A percentile compares a stretch with the other conserved stretches of the same genome.
Evolutionary conservation across 2,888 invertebrate genomes (phyloP).

Genomic region (Himalopsyche kuldschensis): DNA sequence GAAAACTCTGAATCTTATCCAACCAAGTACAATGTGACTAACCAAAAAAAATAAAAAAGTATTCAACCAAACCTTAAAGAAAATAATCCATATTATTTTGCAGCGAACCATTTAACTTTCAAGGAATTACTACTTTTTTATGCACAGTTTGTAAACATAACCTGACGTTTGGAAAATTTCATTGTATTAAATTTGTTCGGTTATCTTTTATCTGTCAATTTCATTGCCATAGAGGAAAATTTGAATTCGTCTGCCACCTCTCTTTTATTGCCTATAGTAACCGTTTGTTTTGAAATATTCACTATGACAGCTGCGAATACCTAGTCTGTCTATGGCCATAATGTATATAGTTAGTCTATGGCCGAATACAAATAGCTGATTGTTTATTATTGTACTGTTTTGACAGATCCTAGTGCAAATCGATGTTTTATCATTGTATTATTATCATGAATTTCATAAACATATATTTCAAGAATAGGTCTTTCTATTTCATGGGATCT

Average conservation of each 20-base stretch:
- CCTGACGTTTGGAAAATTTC: neutral
- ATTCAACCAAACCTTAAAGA: neutral
- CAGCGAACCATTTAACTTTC: neutral
- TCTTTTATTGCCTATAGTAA: neutral
- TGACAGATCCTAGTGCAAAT: too few species aligned
- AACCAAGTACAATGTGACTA: neutral
- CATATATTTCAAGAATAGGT: too few species aligned
- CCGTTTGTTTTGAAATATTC: too few species aligned
- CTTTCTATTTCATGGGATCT: too few species aligned
- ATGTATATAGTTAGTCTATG: too few species aligned
- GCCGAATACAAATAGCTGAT: too few species aligned
- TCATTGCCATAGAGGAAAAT: neutral
- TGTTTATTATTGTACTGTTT: too few species aligned
- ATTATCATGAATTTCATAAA: too few species aligned
- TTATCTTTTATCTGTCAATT: neutral
- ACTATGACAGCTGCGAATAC: too few species aligned
- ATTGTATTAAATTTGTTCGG: neutral
- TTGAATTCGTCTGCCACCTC: neutral
- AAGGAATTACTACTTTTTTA: neutral
- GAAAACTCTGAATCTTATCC: neutral
- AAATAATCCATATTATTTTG: neutral
- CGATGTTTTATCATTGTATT: too few species aligned
- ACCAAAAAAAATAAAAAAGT: neutral
- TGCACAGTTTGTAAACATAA: neutral
- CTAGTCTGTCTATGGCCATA: too few species aligned